These are phyloP conservation scores for Candoia aspera DNA, from an alignment of 2,113 vertebrate genomes.

Conservation along the genomic window DNA sequence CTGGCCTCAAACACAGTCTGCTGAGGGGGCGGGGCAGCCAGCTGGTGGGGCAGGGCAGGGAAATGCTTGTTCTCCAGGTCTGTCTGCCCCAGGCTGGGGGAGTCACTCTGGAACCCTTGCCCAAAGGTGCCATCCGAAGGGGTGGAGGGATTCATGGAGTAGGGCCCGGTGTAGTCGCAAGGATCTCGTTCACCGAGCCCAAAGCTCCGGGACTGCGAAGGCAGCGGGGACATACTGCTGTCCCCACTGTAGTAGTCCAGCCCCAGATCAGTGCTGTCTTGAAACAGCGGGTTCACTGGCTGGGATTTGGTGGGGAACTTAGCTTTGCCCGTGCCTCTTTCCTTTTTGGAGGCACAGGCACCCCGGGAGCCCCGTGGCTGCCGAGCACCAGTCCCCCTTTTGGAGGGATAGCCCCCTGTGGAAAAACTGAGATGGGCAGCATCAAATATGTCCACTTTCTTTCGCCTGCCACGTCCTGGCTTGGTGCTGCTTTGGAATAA, in stretches of 20 bases:
- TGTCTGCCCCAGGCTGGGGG: constrained; percentile 85
- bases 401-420: constrained; percentile 86
- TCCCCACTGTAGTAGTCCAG: constrained; percentile 97
- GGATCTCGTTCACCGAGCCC: constrained; percentile 85
- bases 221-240: constrained; percentile 94
- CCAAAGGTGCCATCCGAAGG: constrained; percentile 93
- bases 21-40: constrained; percentile 70
- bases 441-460: constrained; percentile 90
- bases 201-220: constrained; percentile 87
- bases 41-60: constrained; percentile 81
- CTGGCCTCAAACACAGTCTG: constrained; percentile 76
- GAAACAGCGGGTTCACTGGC: constrained; percentile 85
- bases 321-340: constrained; percentile 83
- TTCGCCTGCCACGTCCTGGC: constrained; percentile 89
- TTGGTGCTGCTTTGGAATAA: constrained; percentile 95
- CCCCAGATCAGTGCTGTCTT: constrained; percentile 85
- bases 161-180: constrained; percentile 94
- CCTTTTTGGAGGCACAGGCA: constrained; percentile 87
- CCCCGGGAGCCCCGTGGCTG: constrained; percentile 86
- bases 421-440: constrained; percentile 82
- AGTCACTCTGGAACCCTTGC: constrained; percentile 92
- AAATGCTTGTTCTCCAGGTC: constrained; percentile 84
- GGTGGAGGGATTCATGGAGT: constrained; percentile 94
- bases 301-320: constrained; percentile 82
- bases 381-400: constrained; percentile 85